A percentile compares a stretch with the other conserved stretches of the same genome.
Conservation (phyloP, 64 coral and sea anemone species). For the Actinia equina region DNA sequence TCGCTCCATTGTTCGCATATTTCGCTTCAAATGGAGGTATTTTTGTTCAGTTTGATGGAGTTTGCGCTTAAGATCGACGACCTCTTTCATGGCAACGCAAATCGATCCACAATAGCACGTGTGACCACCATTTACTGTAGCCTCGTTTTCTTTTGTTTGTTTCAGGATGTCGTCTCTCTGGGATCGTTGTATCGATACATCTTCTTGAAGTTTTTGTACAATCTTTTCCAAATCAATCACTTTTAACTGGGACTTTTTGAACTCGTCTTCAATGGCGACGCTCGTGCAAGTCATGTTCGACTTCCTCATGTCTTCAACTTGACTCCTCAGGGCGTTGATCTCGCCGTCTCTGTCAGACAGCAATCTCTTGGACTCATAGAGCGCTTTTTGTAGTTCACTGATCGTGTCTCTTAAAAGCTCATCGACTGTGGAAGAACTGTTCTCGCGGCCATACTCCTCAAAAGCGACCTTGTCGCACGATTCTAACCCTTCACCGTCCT, state of each 20-base stretch:
- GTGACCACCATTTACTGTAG: conserved; percentile 13
- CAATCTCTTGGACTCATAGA: conserved; percentile 72
- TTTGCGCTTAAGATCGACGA: conserved; percentile 76
- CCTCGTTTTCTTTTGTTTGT: conserved; percentile 49
- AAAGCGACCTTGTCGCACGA: conserved; percentile 65
- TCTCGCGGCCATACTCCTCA: conserved; percentile 50
- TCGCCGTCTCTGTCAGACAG: conserved; percentile 71
- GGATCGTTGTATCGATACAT: conserved; percentile 51
- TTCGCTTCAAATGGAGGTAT: conserved; percentile 72
- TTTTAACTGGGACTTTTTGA: conserved; percentile 77
- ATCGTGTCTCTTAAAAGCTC: conserved; percentile 75
- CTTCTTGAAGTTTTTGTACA: conserved; percentile 79
- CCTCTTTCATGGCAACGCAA: conserved; percentile 92
- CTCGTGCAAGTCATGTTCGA: conserved; percentile 19
- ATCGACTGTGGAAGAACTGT: conserved; percentile 42
- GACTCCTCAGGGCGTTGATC: conserved; percentile 55
- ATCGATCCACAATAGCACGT: conserved; percentile 87
- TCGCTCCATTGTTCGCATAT: conserved; percentile 66
- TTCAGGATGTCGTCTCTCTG: conserved; percentile 35
- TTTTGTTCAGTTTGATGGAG: conserved; percentile 86
- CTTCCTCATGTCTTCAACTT: conserved; percentile 39
- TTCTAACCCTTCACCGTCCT: conserved; percentile 76
- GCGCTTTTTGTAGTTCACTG: conserved; percentile 65
- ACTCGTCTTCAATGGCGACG: conserved; percentile 72
- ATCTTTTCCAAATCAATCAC: conserved; percentile 87